Evolutionary conservation across 2,113 vertebrate species (phyloP), one percentile per base, ranked within the genome.

Genomic region (Eudyptes chrysolophus): DNA sequence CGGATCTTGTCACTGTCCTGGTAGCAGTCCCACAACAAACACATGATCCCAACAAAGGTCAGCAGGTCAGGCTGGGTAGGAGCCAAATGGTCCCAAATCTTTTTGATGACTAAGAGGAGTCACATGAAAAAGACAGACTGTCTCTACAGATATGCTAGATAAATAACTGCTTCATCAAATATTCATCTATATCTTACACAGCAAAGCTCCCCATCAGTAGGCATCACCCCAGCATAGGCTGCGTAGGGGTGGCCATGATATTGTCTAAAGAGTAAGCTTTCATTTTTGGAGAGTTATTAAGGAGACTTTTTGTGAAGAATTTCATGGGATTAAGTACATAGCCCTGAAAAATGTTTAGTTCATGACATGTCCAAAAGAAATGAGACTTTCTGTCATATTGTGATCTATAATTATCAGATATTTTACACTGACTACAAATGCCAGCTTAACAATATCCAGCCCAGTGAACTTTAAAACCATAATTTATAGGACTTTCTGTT

Each of bases 111-210:
- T 79, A 87, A 76, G 55, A 88, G 65, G 16, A 80, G 38, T 51
- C 60, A 52, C 30, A 54, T 71, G 22, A 66, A 88, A 74, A 92
- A 77, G 25, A 27, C 13, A 60, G 14, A n/a, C 30, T 84, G n/a
- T 89, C 65, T 85, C 69, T 76, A 58, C 13, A 89, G 44, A 79
- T 82, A 49, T 1, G 6, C 40, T 92, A 66, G 96, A 95, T 91
- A 94, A 97, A 72, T 91, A 94, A 94, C 8, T 40, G n/a, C 52
- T 69, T 89, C 52, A 91, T 95, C 68, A 95, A 95, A 86, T 95
- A 94, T 94, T 97, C 17, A 95, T 81, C 92, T 87, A 1, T 75
- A 52, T 58, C 48, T 94, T 82, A 65, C 7, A 71, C 62, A 87
- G 89, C 65, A 92, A 82, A 91, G 21, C 3, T 94, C 19, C 16